phyloP scores from a whole-genome alignment of 2,113 vertebrate genomes.

The Lycaon pictus region DNA sequence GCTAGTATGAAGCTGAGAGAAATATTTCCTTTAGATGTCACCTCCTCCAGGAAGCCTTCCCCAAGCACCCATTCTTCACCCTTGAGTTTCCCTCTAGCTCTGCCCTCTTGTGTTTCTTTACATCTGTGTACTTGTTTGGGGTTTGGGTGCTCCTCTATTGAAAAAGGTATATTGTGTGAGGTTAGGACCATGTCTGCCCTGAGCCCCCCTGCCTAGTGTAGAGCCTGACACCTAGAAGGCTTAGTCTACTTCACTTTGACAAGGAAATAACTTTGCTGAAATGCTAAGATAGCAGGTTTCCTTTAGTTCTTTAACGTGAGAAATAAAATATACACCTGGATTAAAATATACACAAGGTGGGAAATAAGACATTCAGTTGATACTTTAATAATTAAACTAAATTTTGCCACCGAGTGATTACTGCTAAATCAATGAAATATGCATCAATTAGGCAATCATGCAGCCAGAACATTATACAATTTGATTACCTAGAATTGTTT shows the following conservation, averaged over 20 bases:
- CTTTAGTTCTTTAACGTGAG: neutral
- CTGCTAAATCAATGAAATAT: slow-evolving; percentile 61
- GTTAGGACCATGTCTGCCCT: neutral
- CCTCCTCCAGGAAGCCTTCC: neutral
- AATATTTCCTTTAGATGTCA: neutral
- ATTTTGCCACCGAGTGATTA: slow-evolving; percentile 60
- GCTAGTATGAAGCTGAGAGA: neutral
- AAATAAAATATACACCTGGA: neutral
- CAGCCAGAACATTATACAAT: slow-evolving; percentile 41
- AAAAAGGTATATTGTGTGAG: neutral
- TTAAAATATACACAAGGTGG: slow-evolving; percentile 52
- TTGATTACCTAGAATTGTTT: slow-evolving; percentile 54
- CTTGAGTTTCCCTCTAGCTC: neutral
- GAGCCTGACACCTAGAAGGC: neutral
- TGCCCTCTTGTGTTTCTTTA: neutral
- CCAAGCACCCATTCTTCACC: neutral
- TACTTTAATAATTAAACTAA: slow-evolving; percentile 73
- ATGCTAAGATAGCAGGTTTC: neutral
- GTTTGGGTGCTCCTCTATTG: no score
- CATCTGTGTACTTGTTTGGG: neutral
- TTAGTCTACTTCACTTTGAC: neutral
- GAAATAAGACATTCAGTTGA: slow-evolving; percentile 56
- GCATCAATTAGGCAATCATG: slow-evolving; percentile 39
- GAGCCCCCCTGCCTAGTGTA: neutral
- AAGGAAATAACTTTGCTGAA: neutral